Conservation (phyloP, 1,140 invertebrate species). For the Streblospio benedicti region DNA sequence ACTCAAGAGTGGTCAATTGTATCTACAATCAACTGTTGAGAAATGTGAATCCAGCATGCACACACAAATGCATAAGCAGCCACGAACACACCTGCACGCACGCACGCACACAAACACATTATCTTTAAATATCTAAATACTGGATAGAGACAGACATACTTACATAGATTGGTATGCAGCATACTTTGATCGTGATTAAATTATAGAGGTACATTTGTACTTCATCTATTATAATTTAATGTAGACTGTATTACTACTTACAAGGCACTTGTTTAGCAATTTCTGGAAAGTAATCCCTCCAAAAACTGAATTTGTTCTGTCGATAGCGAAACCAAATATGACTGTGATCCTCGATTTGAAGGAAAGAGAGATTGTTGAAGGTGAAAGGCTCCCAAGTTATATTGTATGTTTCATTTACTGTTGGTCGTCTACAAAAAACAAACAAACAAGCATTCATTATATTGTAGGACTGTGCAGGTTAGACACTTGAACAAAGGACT, state of each 20-base stretch:
- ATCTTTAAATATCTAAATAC: background rate
- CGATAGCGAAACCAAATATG: constrained; percentile 16
- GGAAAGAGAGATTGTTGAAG: constrained; percentile 14
- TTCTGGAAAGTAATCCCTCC: constrained; percentile 16
- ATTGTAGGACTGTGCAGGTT: too few species aligned
- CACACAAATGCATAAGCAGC: background rate
- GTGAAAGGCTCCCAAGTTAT: constrained; percentile 17
- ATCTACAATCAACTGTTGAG: background rate
- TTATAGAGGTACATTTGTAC: background rate
- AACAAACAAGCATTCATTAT: background rate
- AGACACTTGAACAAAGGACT: too few species aligned
- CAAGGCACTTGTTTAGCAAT: constrained; percentile 15
- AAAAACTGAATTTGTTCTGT: constrained; percentile 15
- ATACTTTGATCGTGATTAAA: background rate
- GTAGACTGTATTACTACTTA: background rate
- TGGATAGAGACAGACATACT: background rate
- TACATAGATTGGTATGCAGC: background rate
- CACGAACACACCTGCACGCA: background rate
- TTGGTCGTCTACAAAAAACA: constrained; percentile 10
- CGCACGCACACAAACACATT: background rate
- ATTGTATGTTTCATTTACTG: constrained; percentile 16
- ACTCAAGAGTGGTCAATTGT: background rate
- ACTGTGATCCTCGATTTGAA: constrained; percentile 8
- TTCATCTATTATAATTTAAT: background rate
- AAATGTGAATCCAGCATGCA: background rate